Percentiles rank a stretch among this genome's conserved stretches.
Evolutionary conservation across 2,888 invertebrate species (phyloP).

Genomic region (Aporophyla lueneburgensis): DNA sequence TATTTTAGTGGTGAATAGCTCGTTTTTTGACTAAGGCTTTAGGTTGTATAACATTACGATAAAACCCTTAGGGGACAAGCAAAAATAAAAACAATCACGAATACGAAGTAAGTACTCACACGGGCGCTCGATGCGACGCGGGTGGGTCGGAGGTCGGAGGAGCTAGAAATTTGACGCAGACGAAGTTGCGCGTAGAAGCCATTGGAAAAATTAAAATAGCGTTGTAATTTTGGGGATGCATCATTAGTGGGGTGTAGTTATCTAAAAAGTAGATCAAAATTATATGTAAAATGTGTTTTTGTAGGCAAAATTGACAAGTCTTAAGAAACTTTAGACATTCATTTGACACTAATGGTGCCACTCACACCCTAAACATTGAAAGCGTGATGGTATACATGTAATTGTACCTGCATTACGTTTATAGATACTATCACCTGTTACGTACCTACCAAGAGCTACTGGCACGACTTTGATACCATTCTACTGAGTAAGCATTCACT

Average conservation of each 20-base stretch:
- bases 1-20: too few species aligned
- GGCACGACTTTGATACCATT: slow-evolving; percentile 32
- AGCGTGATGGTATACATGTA: slow-evolving; percentile 5
- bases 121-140: too few species aligned
- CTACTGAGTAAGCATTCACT: not conserved
- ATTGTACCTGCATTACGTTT: not conserved
- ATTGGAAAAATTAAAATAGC: not conserved
- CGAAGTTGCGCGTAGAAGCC: too few species aligned
- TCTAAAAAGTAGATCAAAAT: not conserved
- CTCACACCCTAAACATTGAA: not conserved
- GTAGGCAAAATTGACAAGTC: not conserved
- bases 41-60: too few species aligned
- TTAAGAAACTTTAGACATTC: not conserved
- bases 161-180: too few species aligned
- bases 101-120: too few species aligned
- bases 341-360: not conserved
- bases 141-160: too few species aligned
- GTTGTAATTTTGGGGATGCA: not conserved
- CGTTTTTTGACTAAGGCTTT: too few species aligned
- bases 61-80: too few species aligned
- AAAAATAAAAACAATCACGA: too few species aligned
- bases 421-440: slow-evolving; percentile 18
- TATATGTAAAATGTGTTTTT: not conserved
- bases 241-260: not conserved
- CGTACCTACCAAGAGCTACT: not conserved